Percentiles rank a stretch among this genome's conserved stretches.
phyloP scores from a whole-genome alignment of 2,888 invertebrate species.

The Agrochola macilenta region DNA sequence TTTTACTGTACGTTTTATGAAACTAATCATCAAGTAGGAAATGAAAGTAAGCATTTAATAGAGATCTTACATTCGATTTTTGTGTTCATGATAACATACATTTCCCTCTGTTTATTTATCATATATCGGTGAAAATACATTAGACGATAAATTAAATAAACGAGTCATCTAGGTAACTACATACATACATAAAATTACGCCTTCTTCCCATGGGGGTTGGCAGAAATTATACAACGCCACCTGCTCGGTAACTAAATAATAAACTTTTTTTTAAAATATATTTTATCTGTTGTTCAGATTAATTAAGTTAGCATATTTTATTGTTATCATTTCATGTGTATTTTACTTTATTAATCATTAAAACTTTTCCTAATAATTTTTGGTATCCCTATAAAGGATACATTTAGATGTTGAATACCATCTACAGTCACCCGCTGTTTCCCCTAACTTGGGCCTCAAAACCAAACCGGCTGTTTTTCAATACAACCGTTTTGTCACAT shows the following conservation, averaged over 20 bases:
- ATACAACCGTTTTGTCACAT: slow-evolving; percentile 68
- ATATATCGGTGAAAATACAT: slow-evolving; percentile 12
- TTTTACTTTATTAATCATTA: neutral
- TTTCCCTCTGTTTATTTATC: slow-evolving; percentile 13
- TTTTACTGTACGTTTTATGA: neutral
- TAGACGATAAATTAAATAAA: neutral
- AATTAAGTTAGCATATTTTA: neutral
- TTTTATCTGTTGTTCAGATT: no score
- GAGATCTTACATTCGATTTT: neutral
- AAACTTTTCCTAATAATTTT: neutral
- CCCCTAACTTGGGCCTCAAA: slow-evolving; percentile 34
- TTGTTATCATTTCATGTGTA: neutral
- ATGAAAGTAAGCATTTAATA: slow-evolving; percentile 1
- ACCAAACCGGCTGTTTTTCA: slow-evolving; percentile 45
- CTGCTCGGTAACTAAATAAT: neutral
- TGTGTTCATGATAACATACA: slow-evolving; percentile 11
- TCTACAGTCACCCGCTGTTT: neutral
- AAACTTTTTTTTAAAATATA: neutral
- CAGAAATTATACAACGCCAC: neutral
- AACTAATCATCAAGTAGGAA: slow-evolving; percentile 33
- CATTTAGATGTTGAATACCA: neutral
- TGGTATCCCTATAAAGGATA: neutral
- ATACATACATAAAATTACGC: neutral
- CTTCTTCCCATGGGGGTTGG: neutral
- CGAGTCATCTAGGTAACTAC: neutral